Evolutionary conservation across 2,113 vertebrate genomes (phyloP), one percentile per base, ranked within the genome.

Genomic region (Percina caprodes): DNA sequence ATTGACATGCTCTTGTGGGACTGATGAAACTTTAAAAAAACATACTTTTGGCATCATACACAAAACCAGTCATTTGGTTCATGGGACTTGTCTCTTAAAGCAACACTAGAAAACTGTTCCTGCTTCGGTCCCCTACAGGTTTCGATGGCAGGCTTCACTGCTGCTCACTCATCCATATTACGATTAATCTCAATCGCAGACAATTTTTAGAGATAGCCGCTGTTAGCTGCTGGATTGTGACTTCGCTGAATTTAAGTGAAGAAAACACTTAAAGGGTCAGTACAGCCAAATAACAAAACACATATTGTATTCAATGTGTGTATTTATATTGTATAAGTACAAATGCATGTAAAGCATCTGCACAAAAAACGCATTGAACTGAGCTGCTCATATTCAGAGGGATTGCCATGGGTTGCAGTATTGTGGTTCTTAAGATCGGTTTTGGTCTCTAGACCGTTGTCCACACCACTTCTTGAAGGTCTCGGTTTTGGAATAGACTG

Each of bases 181-280:
- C 84, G 59, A 89, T 86, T 83, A 84, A 77, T 91, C 84, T 88
- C 87, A 68, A 76, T 54, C 55, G 68, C 68, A 62, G 77, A 46
- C 63, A 16, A 33, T 73, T 51, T 60, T 77, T 86, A 45, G 3
- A 74, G n/a, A n/a, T n/a, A 48, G 42, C 69, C 81, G 6, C 46
- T 74, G 69, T 75, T 73, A 52, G 55, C 61, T 26, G 54, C 52
- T 54, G 35, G 59, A 42, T 68, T 52, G 42, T 6, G 60, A 60
- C 30, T n/a, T 42, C 58, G 18, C 39, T 60, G 60, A 58, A 35
- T 69, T 63, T 65, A 69, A 51, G 14, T 49, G 30, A 51, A 23
- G 59, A 65, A 75, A 86, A 56, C 35, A 30, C 48, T 51, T 11
- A 65, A 54, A 55, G n/a, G n/a, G n/a, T n/a, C n/a, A n/a, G n/a